These are phyloP conservation scores for Drosophila buzzatii DNA, from an alignment of 2,888 invertebrate genomes.

Conservation along the genomic window DNA sequence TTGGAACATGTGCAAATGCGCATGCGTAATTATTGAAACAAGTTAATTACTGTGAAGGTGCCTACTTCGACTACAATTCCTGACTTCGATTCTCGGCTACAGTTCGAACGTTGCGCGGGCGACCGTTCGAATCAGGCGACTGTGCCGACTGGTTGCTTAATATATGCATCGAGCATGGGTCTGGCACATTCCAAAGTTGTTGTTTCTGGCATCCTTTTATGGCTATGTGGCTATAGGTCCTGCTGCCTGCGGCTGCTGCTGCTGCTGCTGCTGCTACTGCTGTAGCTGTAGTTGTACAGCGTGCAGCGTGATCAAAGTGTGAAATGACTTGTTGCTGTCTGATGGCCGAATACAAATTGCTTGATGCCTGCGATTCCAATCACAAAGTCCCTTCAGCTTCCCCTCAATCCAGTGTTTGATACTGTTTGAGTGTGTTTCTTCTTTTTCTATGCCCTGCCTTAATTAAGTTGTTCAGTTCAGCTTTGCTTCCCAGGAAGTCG, in stretches of 20 bases:
- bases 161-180: slow-evolving; percentile 70
- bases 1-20: slow-evolving; percentile 79
- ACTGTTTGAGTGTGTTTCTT: neutral
- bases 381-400: slow-evolving; percentile 20
- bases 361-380: slow-evolving; percentile 79
- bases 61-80: slow-evolving; percentile 43
- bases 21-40: slow-evolving; percentile 82
- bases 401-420: neutral
- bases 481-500: slow-evolving; percentile 51
- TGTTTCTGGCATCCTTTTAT: slow-evolving; percentile 67
- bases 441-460: slow-evolving; percentile 51
- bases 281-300: slow-evolving; percentile 49
- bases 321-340: slow-evolving; percentile 82
- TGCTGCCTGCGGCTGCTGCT: slow-evolving; percentile 35
- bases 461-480: slow-evolving; percentile 76
- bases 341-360: slow-evolving; percentile 83
- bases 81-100: slow-evolving; percentile 26
- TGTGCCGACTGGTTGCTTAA: slow-evolving; percentile 55
- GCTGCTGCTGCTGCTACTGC: slow-evolving; percentile 45
- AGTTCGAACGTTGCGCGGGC: slow-evolving; percentile 46
- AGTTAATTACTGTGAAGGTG: slow-evolving; percentile 81
- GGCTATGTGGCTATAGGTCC: slow-evolving; percentile 48
- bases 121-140: slow-evolving; percentile 30
- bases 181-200: slow-evolving; percentile 62
- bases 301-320: slow-evolving; percentile 83